Conservation (phyloP, 23 tunicate species). For the Trididemnum nubilum region DNA sequence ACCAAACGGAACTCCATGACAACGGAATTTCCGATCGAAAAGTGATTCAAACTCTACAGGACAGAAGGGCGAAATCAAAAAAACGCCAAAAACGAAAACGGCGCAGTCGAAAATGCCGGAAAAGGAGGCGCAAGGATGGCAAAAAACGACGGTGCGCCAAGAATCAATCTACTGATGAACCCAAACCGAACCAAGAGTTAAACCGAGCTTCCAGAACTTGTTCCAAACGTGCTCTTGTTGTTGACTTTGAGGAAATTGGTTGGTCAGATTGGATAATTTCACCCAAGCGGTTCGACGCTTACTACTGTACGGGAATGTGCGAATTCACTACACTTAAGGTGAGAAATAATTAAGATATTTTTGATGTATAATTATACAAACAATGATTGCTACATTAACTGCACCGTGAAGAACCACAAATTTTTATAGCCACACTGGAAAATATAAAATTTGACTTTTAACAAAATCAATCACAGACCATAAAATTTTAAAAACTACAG, state of each 20-base stretch:
- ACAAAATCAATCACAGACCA: no score
- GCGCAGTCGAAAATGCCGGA: slow-evolving; percentile 26
- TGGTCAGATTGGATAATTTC: slow-evolving; percentile 87
- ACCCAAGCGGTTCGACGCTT: slow-evolving; percentile 71
- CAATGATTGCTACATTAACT: no score
- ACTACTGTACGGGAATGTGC: slow-evolving; percentile 85
- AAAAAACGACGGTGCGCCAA: slow-evolving; percentile 8
- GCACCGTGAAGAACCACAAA: no score
- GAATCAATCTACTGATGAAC: background rate
- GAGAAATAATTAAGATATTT: background rate
- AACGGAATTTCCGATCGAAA: slow-evolving; percentile 24
- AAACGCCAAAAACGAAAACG: slow-evolving; percentile 43
- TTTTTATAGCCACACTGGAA: no score
- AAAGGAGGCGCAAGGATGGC: slow-evolving; percentile 20
- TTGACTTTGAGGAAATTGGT: slow-evolving; percentile 72
- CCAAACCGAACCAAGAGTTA: background rate
- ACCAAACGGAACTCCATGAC: slow-evolving; percentile 64
- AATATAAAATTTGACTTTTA: no score
- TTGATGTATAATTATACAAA: background rate
- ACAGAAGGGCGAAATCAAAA: slow-evolving; percentile 10
- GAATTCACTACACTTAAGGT: slow-evolving; percentile 53
- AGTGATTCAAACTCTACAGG: slow-evolving; percentile 31
- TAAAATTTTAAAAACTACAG: no score
- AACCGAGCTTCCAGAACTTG: slow-evolving; percentile 38
- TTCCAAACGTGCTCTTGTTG: slow-evolving; percentile 42